A percentile compares a stretch with the other conserved stretches of the same genome.
These are phyloP conservation scores for Ciconia stormi DNA, from an alignment of 2,113 vertebrate genomes.

Conservation along the genomic window DNA sequence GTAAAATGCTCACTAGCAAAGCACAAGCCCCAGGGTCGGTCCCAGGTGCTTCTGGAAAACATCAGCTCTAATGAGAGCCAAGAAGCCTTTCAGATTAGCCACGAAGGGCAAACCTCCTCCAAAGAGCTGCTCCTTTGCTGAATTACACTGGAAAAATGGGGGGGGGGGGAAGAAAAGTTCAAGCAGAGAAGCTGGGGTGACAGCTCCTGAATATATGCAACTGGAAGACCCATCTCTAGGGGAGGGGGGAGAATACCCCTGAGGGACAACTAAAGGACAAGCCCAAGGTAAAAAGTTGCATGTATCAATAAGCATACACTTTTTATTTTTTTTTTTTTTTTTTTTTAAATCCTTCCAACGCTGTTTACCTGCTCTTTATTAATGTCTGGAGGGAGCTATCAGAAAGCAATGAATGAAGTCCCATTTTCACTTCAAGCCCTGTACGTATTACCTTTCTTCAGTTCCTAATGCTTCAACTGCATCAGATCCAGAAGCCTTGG, in stretches of 20 bases:
- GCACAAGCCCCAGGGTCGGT: neutral
- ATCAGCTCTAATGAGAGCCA: neutral
- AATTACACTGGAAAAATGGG: neutral
- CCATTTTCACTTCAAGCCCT: neutral
- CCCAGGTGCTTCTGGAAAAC: neutral
- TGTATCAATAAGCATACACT: neutral
- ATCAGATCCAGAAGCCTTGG: neutral
- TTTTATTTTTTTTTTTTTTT: neutral
- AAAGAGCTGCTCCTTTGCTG: neutral
- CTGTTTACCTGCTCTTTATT: neutral
- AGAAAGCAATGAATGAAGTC: neutral
- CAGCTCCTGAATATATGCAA: neutral
- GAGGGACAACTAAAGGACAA: neutral
- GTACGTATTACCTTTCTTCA: neutral
- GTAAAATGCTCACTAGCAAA: neutral
- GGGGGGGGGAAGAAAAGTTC: neutral
- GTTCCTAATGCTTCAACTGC: neutral
- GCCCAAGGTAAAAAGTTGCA: neutral
- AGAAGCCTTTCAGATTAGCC: neutral
- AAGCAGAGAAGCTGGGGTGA: neutral
- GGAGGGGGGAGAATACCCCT: fast-evolving
- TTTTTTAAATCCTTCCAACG: neutral
- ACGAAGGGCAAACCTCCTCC: neutral
- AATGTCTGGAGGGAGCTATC: neutral
- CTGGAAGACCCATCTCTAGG: neutral